Evolutionary conservation across 2,113 vertebrate genomes (phyloP).

Genomic region (Rhadina sibilatrix): DNA sequence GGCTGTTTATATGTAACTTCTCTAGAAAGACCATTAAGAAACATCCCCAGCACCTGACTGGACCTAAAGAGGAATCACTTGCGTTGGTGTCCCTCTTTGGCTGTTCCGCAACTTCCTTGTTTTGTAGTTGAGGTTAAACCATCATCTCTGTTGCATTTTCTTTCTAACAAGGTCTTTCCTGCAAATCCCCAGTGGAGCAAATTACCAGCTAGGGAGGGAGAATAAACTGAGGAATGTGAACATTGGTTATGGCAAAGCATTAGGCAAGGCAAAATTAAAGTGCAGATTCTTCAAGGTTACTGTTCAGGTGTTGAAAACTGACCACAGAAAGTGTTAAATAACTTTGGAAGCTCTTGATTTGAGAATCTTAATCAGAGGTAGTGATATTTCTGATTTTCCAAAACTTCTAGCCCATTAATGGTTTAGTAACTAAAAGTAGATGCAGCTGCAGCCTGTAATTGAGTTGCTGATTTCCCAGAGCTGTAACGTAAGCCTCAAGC

Average conservation of each 20-base stretch:
- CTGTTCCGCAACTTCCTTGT: neutral
- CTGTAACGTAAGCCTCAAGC: neutral
- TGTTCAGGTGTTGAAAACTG: neutral
- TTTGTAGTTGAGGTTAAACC: slow-evolving; percentile 31
- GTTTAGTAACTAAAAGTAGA: neutral
- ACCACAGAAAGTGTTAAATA: neutral
- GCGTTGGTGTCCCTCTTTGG: neutral
- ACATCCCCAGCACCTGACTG: neutral
- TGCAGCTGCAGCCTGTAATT: neutral
- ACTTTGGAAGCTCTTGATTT: neutral
- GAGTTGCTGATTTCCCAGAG: neutral
- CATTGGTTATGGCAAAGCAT: neutral
- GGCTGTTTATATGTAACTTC: neutral
- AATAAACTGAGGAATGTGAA: neutral
- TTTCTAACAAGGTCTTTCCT: neutral
- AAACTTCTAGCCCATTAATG: neutral
- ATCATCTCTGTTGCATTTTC: neutral
- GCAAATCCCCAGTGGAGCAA: neutral
- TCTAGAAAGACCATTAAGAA: neutral
- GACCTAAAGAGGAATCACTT: neutral
- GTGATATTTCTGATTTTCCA: neutral
- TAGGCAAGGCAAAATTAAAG: neutral
- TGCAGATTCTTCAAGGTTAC: neutral
- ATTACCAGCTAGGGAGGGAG: neutral
- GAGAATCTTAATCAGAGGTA: neutral